Evolutionary conservation across 2,888 invertebrate genomes (phyloP).

Genomic region (Cerastis leucographa): DNA sequence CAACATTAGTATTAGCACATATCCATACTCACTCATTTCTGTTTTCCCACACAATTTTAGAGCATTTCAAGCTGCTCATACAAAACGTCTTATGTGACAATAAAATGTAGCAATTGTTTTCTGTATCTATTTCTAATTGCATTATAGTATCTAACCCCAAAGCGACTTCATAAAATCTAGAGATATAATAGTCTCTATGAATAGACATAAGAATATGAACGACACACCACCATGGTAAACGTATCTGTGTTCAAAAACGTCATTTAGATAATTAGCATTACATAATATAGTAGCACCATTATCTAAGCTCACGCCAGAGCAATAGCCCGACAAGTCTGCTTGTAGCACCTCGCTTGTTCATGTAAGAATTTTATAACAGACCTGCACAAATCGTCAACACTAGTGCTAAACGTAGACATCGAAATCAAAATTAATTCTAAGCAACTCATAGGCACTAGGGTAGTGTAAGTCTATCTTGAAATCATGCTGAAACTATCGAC

Average conservation of each 20-base stretch:
- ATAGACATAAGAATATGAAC: constrained; percentile 71
- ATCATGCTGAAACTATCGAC: constrained; percentile 71
- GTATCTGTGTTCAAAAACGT: constrained; percentile 86
- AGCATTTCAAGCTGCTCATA: constrained; percentile 47
- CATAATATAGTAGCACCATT: constrained; percentile 60
- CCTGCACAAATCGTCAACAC: constrained; percentile 70
- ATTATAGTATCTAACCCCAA: constrained; percentile 39
- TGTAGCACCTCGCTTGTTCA: constrained; percentile 74
- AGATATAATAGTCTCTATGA: constrained; percentile 60
- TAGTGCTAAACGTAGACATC: constrained; percentile 80
- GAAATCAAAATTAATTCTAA: constrained; percentile 72
- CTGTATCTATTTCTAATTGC: constrained; percentile 43
- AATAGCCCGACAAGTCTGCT: constrained; percentile 66
- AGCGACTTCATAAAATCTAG: constrained; percentile 57
- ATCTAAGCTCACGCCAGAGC: constrained; percentile 57
- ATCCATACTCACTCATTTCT: constrained; percentile 46
- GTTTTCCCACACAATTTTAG: constrained; percentile 27
- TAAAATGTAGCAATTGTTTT: constrained; percentile 74
- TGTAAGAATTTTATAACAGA: constrained; percentile 59
- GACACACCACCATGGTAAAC: constrained; percentile 85
- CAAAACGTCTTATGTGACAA: constrained; percentile 78
- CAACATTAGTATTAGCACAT: constrained; percentile 71
- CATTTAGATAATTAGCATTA: constrained; percentile 67
- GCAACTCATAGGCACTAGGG: constrained; percentile 66
- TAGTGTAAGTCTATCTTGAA: constrained; percentile 69